phyloP scores from a whole-genome alignment of 2,888 invertebrate species.

The Bedellia somnulentella region DNA sequence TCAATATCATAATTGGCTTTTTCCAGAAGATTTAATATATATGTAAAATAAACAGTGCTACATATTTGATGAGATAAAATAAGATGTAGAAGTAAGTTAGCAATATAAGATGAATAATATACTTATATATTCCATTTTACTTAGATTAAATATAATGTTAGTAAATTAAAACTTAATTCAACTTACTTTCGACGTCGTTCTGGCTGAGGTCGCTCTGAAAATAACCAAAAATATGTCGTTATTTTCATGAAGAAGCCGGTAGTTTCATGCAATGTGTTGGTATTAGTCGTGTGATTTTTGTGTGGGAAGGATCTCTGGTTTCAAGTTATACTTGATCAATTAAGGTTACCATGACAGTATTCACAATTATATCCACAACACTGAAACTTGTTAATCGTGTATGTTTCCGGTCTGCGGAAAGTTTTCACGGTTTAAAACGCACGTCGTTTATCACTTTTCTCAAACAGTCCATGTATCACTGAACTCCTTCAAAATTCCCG shows the following conservation, averaged over 20 bases:
- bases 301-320: too few relatives aligned
- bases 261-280: constrained; percentile 26
- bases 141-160: too few relatives aligned
- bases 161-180: too few relatives aligned
- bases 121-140: too few relatives aligned
- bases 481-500: constrained; percentile 47
- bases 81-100: too few relatives aligned
- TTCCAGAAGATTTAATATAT: too few relatives aligned
- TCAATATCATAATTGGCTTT: too few relatives aligned
- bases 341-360: too few relatives aligned
- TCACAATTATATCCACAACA: constrained; percentile 43
- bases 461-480: constrained; percentile 41
- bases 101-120: too few relatives aligned
- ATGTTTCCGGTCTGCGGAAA: constrained; percentile 48
- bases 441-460: constrained; percentile 32
- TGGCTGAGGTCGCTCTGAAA: constrained; percentile 85
- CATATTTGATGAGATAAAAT: too few relatives aligned
- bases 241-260: constrained; percentile 27
- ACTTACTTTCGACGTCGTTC: constrained; percentile 90
- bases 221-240: constrained; percentile 52
- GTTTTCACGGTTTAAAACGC: constrained; percentile 25
- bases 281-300: background rate
- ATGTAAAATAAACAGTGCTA: too few relatives aligned
- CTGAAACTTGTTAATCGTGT: constrained; percentile 22
- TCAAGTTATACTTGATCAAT: too few relatives aligned